Base-by-base conservation (phyloP, 2,888 invertebrate genomes). In the Colostygia pectinataria region DNA sequence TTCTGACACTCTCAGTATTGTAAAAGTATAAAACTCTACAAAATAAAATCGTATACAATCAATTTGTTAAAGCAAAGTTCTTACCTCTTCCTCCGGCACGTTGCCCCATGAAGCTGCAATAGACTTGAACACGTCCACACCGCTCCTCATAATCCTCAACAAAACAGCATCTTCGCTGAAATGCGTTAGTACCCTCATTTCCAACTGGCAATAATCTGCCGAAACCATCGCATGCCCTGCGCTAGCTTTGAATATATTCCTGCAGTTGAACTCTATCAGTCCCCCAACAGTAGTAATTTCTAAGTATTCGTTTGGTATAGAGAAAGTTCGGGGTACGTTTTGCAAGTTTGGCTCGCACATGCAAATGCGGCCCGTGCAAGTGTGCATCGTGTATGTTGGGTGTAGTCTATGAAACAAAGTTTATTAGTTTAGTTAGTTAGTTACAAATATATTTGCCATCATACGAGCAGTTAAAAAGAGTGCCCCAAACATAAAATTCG, bases 151-250 rank as follows among this genome's bases (percentile, higher is more conserved):
- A 29, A 95, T 94, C 31, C 86, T 78, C 37, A 93, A 89, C 25
- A 99, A 84, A 33, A 92, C 90, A 4, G 80, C 61, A 83, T 99
- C 99, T 56, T 92, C 88, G 5, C 97, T 96, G 53, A 98, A 92
- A 84, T 99, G 98, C 10, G 99, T 96, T 63, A 99, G 87, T 50
- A 99, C 93, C 62, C 99, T 91, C 79, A 99, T 92, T 85, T 99
- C 99, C 53, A 99, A 78, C 82, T 99, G 99, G 65, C 97, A 97
- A 85, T 98, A 99, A 89, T 99, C 99, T 0, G 98, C 98, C 0
- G 98, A 95, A 33, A 99, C 80, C 43, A 99, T 86, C 33, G 95
- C 81, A 55, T 86, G 91, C 0, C 92, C 92, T 24, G 80, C 67
- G 1, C 80, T 68, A 0, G 95, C 92, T 54, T 90, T 82, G 76